Evolutionary conservation across 2,888 invertebrate genomes (phyloP).

Genomic region (Clunio marinus): DNA sequence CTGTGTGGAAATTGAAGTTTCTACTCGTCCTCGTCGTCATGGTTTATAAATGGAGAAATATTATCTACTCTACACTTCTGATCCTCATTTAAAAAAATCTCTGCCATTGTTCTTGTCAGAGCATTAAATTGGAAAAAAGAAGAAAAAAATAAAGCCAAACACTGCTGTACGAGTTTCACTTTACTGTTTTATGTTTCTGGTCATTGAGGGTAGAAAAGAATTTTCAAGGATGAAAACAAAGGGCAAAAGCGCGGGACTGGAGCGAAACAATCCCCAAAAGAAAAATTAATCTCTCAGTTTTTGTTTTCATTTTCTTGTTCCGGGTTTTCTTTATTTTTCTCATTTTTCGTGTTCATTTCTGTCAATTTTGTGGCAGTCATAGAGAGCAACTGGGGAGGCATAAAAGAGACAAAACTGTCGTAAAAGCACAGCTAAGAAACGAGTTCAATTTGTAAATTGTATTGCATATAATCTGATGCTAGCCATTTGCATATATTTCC

Average conservation of each 20-base stretch:
- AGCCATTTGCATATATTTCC: no score
- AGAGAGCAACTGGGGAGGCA: neutral
- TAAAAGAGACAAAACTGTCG: neutral
- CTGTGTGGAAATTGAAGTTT: no score
- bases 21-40: conserved; percentile 3
- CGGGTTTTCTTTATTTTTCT: neutral
- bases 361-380: conserved; percentile 16
- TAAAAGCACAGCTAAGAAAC: neutral
- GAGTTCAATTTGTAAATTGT: conserved; percentile 18
- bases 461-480: conserved; percentile 13
- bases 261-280: conserved; percentile 4
- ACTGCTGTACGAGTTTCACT: neutral
- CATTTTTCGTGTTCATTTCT: neutral
- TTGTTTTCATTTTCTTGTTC: neutral
- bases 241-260: neutral
- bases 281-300: conserved; percentile 36
- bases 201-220: neutral
- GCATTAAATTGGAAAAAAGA: conserved; percentile 17
- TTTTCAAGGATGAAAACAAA: neutral
- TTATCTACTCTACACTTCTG: conserved; percentile 1
- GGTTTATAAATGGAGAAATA: conserved; percentile 1
- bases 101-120: conserved; percentile 15
- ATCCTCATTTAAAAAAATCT: conserved; percentile 28
- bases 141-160: neutral
- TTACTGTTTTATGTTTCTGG: neutral